These are phyloP conservation scores for Takifugu rubripes DNA, from an alignment of 2,797 vertebrate species.

Conservation along the genomic window DNA sequence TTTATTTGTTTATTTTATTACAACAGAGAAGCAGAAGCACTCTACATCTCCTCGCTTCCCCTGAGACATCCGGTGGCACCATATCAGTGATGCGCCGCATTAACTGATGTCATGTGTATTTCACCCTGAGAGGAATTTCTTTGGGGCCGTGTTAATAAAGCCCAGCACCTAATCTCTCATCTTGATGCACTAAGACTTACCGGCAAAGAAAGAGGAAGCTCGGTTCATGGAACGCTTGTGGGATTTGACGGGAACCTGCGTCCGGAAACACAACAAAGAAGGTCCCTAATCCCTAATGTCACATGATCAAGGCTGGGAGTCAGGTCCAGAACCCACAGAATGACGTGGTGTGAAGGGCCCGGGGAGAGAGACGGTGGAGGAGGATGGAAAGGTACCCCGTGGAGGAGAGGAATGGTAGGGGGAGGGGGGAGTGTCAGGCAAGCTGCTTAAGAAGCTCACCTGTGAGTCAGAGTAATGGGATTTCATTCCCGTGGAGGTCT, in stretches of 20 bases:
- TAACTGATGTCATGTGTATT: conserved; percentile 62
- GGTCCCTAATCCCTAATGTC: conserved; percentile 9
- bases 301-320: conserved; percentile 8
- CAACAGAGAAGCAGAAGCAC: too few relatives aligned
- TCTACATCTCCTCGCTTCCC: conserved; percentile 17
- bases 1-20: too few relatives aligned
- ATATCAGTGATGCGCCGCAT: conserved; percentile 67
- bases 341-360: conserved; percentile 40
- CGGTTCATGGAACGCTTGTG: conserved; percentile 12
- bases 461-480: conserved; percentile 29
- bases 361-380: conserved; percentile 13
- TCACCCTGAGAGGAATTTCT: conserved; percentile 41
- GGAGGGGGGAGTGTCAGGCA: conserved; percentile 54
- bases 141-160: conserved; percentile 39
- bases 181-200: conserved; percentile 44
- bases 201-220: conserved; percentile 21
- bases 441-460: conserved; percentile 38
- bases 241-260: not conserved
- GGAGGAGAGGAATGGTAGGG: conserved; percentile 46
- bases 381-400: conserved; percentile 1
- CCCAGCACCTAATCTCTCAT: conserved; percentile 45
- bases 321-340: conserved; percentile 6
- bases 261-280: conserved; percentile 6
- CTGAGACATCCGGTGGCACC: conserved; percentile 44
- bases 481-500: conserved; percentile 8